Conservation (phyloP, 2,797 vertebrate genomes). For the Fistularia tabacaria region DNA sequence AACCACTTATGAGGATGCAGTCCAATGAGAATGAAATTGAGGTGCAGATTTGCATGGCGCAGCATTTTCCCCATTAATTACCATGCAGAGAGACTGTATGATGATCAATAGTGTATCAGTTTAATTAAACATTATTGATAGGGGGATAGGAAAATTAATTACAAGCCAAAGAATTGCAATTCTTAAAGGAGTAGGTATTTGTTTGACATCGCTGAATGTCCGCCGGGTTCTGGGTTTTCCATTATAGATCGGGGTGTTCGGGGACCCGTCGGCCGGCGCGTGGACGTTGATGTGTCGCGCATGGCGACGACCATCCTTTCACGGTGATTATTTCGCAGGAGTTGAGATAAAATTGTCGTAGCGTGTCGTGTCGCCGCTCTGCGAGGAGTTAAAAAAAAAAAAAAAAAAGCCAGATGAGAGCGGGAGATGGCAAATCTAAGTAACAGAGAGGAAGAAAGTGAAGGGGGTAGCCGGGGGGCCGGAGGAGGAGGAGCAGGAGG, state of each 20-base stretch:
- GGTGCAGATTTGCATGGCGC: slow-evolving; percentile 65
- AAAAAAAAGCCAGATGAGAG: slow-evolving; percentile 39
- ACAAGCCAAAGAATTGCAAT: slow-evolving; percentile 25
- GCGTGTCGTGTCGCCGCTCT: slow-evolving; percentile 47
- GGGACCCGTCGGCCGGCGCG: too few species aligned
- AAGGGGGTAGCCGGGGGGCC: slow-evolving; percentile 7
- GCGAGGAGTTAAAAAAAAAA: slow-evolving; percentile 4
- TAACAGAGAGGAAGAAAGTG: slow-evolving; percentile 40
- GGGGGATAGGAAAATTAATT: slow-evolving; percentile 57
- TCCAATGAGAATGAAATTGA: slow-evolving; percentile 60
- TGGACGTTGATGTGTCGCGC: too few species aligned
- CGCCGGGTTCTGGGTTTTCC: slow-evolving; percentile 18
- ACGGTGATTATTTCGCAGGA: slow-evolving; percentile 48
- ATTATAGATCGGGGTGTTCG: slow-evolving; percentile 7
- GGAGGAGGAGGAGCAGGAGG: neutral
- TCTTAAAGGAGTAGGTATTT: slow-evolving; percentile 23
- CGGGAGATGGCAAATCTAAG: slow-evolving; percentile 49
- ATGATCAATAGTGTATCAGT: slow-evolving; percentile 68
- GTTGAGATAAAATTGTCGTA: slow-evolving; percentile 46
- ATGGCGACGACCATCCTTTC: too few species aligned
- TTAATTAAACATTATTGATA: slow-evolving; percentile 70
- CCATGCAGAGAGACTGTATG: slow-evolving; percentile 43
- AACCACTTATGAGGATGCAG: slow-evolving; percentile 69
- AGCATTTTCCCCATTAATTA: slow-evolving; percentile 68
- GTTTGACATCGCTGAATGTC: slow-evolving; percentile 25